Evolutionary conservation across 2,113 vertebrate genomes (phyloP), one percentile per base, ranked within the genome.

Genomic region (Nyctereutes procyonoides): DNA sequence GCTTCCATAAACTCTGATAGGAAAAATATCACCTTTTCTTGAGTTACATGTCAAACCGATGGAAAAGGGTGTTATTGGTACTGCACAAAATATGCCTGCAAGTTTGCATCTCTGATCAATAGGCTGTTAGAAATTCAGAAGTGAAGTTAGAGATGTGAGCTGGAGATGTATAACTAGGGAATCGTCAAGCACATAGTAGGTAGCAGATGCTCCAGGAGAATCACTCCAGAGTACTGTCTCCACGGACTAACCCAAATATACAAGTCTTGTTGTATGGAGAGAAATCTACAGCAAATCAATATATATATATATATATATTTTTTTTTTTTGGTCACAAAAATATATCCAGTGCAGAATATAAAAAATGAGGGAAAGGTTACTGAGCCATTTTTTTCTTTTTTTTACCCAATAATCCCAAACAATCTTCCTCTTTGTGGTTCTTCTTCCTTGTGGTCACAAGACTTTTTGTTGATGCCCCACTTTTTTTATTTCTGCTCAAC

Each of bases 61-160:
- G 8, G 28, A 85, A 43, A 28, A 67, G 35, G 48, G 10, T 56
- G 16, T 69, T 81, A 63, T 43, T 0, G 8, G 12, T 15, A 55
- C 48, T 17, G 51, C 13, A 24, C 60, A 63, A 90, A 91, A 71
- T 91, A 93, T 58, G 60, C 38, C 86, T 96, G 5, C 51, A 97
- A 24, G 32, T 94, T 91, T 94, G 60, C 30, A 79, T 93, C 62
- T 96, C 91, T 85, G 35, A 81, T 85, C 19, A 88, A n/a, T 4
- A 97, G 26, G 56, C 30, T n/a, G 28, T 71, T 97, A 16, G 60
- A 96, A 96, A 95, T 85, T 94, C 82, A 96, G 73, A 90, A 90
- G 2, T 96, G 71, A 60, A 79, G 60, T 90, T 83, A 81, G 71
- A 65, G 24, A 79, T 74, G 8, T 73, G 38, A 9, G 24, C 53